Percentiles rank a stretch among this genome's conserved stretches.
phyloP scores from a whole-genome alignment of 2,113 vertebrate species.

The Bos indicus region DNA sequence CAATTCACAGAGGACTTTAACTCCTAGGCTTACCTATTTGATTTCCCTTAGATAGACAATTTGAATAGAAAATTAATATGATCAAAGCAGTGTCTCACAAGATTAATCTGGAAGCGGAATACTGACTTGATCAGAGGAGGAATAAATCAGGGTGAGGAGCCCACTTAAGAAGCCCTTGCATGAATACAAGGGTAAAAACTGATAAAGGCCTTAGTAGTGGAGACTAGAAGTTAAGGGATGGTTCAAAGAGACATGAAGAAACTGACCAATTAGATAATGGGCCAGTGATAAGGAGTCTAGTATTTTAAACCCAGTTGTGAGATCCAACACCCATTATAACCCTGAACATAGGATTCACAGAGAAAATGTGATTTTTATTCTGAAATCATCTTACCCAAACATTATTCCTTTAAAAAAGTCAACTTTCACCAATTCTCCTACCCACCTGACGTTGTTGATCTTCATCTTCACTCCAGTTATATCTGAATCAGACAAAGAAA shows the following conservation, averaged over 20 bases:
- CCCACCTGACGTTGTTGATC: slow-evolving; percentile 40
- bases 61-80: background rate
- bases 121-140: background rate
- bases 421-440: slow-evolving; percentile 33
- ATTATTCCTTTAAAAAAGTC: background rate
- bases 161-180: background rate
- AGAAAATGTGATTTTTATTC: background rate
- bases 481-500: slow-evolving; percentile 69
- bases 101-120: background rate
- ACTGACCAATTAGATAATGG: background rate
- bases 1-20: background rate
- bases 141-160: background rate
- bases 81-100: background rate
- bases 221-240: background rate
- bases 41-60: background rate
- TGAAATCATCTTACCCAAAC: background rate
- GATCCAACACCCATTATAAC: background rate
- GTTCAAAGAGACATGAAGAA: background rate
- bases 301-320: background rate
- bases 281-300: background rate
- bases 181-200: background rate
- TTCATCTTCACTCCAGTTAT: slow-evolving; percentile 8
- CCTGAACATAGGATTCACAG: background rate
- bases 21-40: background rate
- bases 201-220: background rate